Conservation (phyloP, 2,888 invertebrate species). For the Cynaeus angustus region DNA sequence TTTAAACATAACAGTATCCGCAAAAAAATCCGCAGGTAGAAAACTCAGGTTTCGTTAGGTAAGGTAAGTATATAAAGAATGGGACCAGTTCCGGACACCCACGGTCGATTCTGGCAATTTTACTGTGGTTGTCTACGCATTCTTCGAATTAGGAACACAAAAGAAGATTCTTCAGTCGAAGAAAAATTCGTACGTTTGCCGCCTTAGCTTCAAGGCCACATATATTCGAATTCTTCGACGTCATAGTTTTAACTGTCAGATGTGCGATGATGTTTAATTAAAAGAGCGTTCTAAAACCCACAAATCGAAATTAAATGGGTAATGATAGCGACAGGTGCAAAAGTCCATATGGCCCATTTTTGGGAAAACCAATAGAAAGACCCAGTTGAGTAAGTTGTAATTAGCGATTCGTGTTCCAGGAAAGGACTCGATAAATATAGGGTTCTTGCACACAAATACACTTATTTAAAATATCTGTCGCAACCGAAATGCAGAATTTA, state of each 20-base stretch:
- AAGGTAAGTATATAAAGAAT: constrained; percentile 62
- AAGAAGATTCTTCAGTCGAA: background rate
- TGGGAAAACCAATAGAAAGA: constrained; percentile 44
- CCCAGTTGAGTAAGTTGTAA: constrained; percentile 53
- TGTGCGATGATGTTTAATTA: constrained; percentile 13
- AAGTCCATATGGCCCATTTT: constrained; percentile 54
- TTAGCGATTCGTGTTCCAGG: constrained; percentile 58
- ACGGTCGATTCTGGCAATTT: constrained; percentile 32
- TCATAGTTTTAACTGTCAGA: constrained; percentile 9
- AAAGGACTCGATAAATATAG: constrained; percentile 58
- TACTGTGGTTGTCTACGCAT: constrained; percentile 21
- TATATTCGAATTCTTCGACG: background rate
- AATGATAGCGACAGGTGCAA: constrained; percentile 51
- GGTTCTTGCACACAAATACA: constrained; percentile 48
- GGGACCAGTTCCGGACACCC: constrained; percentile 63
- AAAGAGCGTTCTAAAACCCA: constrained; percentile 23
- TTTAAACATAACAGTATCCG: constrained; percentile 41
- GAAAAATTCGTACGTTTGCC: constrained; percentile 2
- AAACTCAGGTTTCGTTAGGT: constrained; percentile 62
- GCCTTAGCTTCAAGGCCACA: constrained; percentile 16
- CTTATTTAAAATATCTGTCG: constrained; percentile 57
- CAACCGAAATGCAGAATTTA: constrained; percentile 56
- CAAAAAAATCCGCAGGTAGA: constrained; percentile 54
- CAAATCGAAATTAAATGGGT: constrained; percentile 36
- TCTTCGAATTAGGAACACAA: constrained; percentile 26